Base-by-base conservation (phyloP, 2,797 vertebrate species). In the Anguilla marmorata region DNA sequence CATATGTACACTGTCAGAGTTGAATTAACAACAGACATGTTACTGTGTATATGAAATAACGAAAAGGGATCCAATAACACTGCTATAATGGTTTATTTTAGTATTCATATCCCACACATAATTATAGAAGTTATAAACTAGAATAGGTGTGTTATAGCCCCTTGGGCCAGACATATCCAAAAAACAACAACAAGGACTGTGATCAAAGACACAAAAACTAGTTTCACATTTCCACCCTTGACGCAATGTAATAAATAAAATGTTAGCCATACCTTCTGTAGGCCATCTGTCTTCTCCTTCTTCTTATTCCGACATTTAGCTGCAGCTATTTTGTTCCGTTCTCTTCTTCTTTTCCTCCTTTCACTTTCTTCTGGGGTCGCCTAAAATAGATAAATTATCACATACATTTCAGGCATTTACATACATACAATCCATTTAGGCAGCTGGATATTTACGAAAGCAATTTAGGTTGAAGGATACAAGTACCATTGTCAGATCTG, bases 271-370 rank as follows among this genome's bases (percentile, higher is more conserved):
- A 99, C 98, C 94, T 98, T 97, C 94, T 99, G 98, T 90, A 99
- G 93, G 86, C 93, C 94, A 87, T 99, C 98, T 0, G 98, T 99
- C 95, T 97, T 99, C 91, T 99, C 98, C 94, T 98, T 99, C 93
- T 99, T 99, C 94, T 98, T 99, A 93, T 98, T 99, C 88, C 98
- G 94, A 89, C 98, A 99, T 91, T 99, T 99, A 16, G 98, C 98
- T 0, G 98, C 98, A 30, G 98, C 98, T 0, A 99, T 95, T 92
- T 99, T 99, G 92, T 99, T 99, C 92, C 98, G 97, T 93, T 99
- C 98, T 69, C 98, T 94, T 90, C 98, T 94, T 90, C 98, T 95
- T 89, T 96, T 99, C 93, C 96, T 98, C 90, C 98, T 96, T 21
- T 99, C 97, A 2, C 93, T 91, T 90, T 99, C 98, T 87, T 97